A percentile compares a stretch with the other conserved stretches of the same genome.
Conservation (phyloP, 2,113 vertebrate species). For the Syngnathus floridae region DNA sequence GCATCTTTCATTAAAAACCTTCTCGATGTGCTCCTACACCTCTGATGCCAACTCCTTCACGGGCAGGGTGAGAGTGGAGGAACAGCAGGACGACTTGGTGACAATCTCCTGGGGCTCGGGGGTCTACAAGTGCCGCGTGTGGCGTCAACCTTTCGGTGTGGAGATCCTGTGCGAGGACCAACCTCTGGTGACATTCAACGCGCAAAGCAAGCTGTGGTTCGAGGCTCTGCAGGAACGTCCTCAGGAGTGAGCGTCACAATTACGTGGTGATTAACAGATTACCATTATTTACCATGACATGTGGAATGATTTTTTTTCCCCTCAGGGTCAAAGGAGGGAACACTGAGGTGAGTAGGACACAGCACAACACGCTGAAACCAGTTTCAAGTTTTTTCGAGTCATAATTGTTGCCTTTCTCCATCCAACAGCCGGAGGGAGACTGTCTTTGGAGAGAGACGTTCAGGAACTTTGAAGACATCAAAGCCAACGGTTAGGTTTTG, state of each 20-base stretch:
- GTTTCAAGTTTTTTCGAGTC: neutral
- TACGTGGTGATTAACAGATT: fast-evolving
- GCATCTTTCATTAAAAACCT: no score
- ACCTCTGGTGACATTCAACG: conserved; percentile 78
- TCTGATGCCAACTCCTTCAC: no score
- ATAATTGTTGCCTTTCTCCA: neutral
- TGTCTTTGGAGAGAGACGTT: conserved; percentile 80
- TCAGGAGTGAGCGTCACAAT: conserved; percentile 54
- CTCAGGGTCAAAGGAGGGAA: neutral
- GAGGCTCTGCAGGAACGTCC: conserved; percentile 71
- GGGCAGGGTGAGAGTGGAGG: conserved; percentile 71
- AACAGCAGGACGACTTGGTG: conserved; percentile 58
- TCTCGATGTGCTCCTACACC: no score
- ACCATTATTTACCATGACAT: neutral
- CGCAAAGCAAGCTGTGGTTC: conserved; percentile 77
- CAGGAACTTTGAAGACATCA: conserved; percentile 79
- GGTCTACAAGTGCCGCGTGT: conserved; percentile 66
- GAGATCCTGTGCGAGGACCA: conserved; percentile 74
- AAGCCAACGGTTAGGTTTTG: conserved; percentile 74
- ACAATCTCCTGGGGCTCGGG: conserved; percentile 67
- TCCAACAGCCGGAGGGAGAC: conserved; percentile 58
- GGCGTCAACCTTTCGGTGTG: conserved; percentile 75
- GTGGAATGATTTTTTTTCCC: neutral
- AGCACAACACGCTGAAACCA: neutral
- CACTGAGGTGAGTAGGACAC: conserved; percentile 38